These are phyloP conservation scores for Sphaeramia orbicularis DNA, from an alignment of 2,797 vertebrate species.

Conservation along the genomic window DNA sequence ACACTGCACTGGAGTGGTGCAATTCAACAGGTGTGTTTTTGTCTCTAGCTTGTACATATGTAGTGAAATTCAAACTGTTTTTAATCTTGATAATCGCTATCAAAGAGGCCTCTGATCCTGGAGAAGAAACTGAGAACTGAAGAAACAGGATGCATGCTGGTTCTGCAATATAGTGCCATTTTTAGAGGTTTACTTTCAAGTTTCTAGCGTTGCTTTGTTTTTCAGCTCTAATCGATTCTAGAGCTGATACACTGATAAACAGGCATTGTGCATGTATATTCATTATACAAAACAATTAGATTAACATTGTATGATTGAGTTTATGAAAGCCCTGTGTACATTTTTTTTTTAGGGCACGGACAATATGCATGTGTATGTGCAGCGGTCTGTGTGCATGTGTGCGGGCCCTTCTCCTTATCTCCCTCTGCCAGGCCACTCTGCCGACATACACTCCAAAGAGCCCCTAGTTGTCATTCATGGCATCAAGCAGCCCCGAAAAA, in stretches of 20 bases:
- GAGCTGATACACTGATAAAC: too few relatives aligned
- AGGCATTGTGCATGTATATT: not conserved
- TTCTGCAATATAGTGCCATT: not conserved
- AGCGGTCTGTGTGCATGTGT: slow-evolving; percentile 48
- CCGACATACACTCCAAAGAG: slow-evolving; percentile 82
- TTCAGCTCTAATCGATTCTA: too few relatives aligned
- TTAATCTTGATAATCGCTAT: slow-evolving; percentile 1
- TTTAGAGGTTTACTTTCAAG: not conserved
- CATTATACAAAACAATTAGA: slow-evolving; percentile 2
- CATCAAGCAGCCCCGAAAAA: slow-evolving; percentile 76
- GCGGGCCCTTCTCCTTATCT: slow-evolving; percentile 81
- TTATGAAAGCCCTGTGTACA: slow-evolving; percentile 37
- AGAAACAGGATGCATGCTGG: not conserved
- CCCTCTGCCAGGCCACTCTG: slow-evolving; percentile 81
- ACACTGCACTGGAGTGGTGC: slow-evolving; percentile 8
- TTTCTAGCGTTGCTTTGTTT: too few relatives aligned
- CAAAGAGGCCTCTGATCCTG: not conserved
- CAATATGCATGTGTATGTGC: slow-evolving; percentile 51
- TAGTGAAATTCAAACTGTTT: slow-evolving; percentile 12
- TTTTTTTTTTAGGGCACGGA: slow-evolving; percentile 38
- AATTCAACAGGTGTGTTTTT: slow-evolving; percentile 42
- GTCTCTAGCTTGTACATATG: not conserved
- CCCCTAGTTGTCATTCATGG: slow-evolving; percentile 83
- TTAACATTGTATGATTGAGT: slow-evolving; percentile 30
- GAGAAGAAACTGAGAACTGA: not conserved